Conservation (phyloP, 1,140 invertebrate genomes). For the Drosophila carrolli region DNA sequence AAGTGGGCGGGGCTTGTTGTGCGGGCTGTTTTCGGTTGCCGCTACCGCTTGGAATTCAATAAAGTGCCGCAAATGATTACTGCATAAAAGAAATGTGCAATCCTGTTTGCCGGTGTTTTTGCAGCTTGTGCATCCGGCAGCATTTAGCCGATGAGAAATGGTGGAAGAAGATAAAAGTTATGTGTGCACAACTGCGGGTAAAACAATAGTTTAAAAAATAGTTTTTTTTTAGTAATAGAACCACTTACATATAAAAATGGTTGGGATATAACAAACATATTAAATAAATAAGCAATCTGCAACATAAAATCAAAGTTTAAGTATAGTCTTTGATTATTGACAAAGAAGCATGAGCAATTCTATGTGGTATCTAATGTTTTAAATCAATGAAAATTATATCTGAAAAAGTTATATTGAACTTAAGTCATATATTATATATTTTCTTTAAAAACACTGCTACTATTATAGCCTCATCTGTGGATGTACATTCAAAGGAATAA, state of each 20-base stretch:
- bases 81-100: conserved; percentile 59
- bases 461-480: not conserved
- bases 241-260: too few relatives aligned
- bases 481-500: not conserved
- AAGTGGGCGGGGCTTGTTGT: conserved; percentile 29
- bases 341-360: too few relatives aligned
- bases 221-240: not conserved
- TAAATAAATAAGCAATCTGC: not conserved
- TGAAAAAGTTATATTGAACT: too few relatives aligned
- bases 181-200: conserved; percentile 9
- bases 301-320: too few relatives aligned
- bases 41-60: conserved; percentile 62
- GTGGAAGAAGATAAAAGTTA: conserved; percentile 25
- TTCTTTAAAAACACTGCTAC: not conserved
- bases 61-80: conserved; percentile 67
- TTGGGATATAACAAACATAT: not conserved
- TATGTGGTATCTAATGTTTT: too few relatives aligned
- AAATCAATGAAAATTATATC: too few relatives aligned
- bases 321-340: too few relatives aligned
- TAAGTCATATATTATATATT: too few relatives aligned
- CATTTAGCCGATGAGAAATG: conserved; percentile 41
- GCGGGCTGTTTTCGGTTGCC: conserved; percentile 41
- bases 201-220: conserved; percentile 4
- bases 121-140: conserved; percentile 56
- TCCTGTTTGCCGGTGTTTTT: conserved; percentile 42